Conservation (phyloP, 2,797 vertebrate genomes). For the Aplochiton taeniatus region DNA sequence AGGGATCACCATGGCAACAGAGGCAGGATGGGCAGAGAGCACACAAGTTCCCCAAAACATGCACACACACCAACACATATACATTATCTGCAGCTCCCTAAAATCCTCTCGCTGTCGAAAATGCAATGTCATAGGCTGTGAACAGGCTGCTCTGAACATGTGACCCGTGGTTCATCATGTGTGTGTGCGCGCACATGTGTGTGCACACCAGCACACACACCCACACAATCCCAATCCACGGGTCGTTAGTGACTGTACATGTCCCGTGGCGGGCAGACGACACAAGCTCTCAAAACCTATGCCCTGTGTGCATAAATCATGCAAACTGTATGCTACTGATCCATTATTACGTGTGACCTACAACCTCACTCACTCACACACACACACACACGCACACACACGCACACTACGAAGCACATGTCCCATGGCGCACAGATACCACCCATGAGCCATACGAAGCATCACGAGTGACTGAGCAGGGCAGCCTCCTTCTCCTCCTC, state of each 20-base stretch:
- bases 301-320: constrained; percentile 13
- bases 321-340: not conserved
- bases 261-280: constrained; percentile 7
- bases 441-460: constrained; percentile 31
- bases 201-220: constrained; percentile 11
- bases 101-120: constrained; percentile 22
- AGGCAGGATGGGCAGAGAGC: constrained; percentile 67
- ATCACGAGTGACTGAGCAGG: constrained; percentile 30
- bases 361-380: constrained; percentile 7
- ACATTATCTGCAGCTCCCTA: constrained; percentile 30
- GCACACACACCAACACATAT: constrained; percentile 28
- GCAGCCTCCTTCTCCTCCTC: constrained; percentile 14
- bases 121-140: constrained; percentile 9
- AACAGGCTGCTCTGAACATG: not conserved
- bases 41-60: constrained; percentile 54
- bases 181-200: not conserved
- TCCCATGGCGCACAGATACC: constrained; percentile 1
- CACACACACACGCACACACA: constrained; percentile 8
- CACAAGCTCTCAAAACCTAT: constrained; percentile 8
- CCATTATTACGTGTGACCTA: not conserved
- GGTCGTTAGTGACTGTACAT: constrained; percentile 22
- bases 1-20: constrained; percentile 78
- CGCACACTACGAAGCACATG: constrained; percentile 13
- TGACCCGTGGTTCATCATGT: not conserved
- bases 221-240: not conserved